Base-by-base conservation (phyloP, 2,888 invertebrate genomes). In the Nemapogon koenigi region DNA sequence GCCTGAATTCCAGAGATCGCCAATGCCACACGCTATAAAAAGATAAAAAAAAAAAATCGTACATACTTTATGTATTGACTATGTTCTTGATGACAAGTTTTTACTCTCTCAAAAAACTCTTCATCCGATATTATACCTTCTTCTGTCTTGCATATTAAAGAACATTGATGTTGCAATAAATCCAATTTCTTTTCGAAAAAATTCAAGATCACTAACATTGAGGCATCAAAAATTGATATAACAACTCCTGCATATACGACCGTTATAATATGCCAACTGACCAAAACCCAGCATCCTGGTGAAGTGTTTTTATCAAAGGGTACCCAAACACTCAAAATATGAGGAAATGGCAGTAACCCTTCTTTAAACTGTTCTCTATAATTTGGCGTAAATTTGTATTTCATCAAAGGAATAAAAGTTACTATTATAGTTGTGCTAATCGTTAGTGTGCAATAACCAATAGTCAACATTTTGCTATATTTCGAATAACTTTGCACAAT, bases 271-370 rank as follows among this genome's bases (percentile, higher is more conserved):
- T 75, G 73, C 61, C 63, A 64, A 0, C 55, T 13, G 4, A 71
- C 53, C 2, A 65, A 68, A 2, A 70, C 49, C 68, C 68, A 75
- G 30, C 50, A 52, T 4, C 71, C 71, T 6, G 72, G 70, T 6
- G 52, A 55, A 19, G 55, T 49, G 37, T 69, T 53, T 38, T 72
- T 72, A 41, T 75, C 62, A 45, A 68, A 57, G 1, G 73, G 72
- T 53, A 66, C 55, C 72, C 72, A 76, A 11, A 73, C 62, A 40
- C 69, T 73, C 26, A 69, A 69, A 15, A 76, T 69, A 31, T 72
- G 75, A 0, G 68, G 68, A 47, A 72, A 75, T 0, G 43, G 19
- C 44, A 66, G 65, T 1, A 59, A 59, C 3, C 66, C 72, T 44
- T 66, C 66, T 1, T 38, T 50, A 15, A 66, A 35, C 10, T 53